phyloP scores from a whole-genome alignment of 2,888 invertebrate genomes.

The Dynastes grantii region DNA sequence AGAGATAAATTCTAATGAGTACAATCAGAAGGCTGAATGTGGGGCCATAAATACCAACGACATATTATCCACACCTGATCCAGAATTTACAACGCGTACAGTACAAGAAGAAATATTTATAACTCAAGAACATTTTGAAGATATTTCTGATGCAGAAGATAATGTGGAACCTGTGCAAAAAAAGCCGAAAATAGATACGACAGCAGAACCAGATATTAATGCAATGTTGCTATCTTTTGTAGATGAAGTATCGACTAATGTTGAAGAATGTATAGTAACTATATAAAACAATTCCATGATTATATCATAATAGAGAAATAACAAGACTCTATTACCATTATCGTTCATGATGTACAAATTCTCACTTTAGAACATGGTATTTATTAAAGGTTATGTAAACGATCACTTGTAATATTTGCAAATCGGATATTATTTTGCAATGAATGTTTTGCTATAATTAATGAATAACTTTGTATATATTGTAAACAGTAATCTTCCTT shows the following conservation, averaged over 20 bases:
- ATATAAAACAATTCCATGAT: not conserved
- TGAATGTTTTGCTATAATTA: conserved; percentile 26
- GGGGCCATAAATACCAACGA: no score
- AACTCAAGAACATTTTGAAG: not conserved
- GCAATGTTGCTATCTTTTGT: conserved; percentile 34
- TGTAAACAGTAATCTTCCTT: conserved; percentile 24
- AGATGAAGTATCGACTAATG: conserved; percentile 20
- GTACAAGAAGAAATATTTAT: conserved; percentile 12
- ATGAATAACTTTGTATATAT: conserved; percentile 18
- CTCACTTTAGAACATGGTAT: no score
- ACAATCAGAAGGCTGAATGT: no score
- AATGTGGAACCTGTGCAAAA: conserved; percentile 2
- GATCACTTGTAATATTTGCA: no score
- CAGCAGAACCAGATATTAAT: conserved; percentile 1
- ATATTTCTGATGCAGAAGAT: not conserved
- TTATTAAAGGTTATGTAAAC: no score
- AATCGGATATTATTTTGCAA: conserved; percentile 17
- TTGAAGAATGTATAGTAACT: not conserved
- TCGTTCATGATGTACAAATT: no score
- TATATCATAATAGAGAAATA: no score
- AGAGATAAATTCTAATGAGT: not conserved
- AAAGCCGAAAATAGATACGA: conserved; percentile 11
- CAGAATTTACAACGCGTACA: not conserved
- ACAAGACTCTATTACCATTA: not conserved
- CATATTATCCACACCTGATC: no score